Evolutionary conservation across 2,888 invertebrate species (phyloP), one percentile per base, ranked within the genome.

Genomic region (Lasioglossum vierecki): DNA sequence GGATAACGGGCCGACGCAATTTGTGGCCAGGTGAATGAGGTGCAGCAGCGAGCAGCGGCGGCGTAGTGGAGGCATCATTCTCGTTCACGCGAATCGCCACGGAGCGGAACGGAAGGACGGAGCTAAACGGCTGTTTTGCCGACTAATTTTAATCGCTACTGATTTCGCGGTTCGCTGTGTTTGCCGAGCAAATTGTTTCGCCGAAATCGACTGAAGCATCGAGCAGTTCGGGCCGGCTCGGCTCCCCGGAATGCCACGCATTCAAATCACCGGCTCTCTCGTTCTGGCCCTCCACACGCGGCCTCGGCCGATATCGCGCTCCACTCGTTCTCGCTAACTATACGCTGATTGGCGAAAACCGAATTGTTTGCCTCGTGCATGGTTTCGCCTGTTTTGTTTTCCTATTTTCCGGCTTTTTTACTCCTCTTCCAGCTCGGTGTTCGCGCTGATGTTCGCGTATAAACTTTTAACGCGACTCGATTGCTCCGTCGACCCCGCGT

Each of bases 111-210:
- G 68, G 41, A 66, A 53, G 70, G 11, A 63, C 60, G 35, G 30
- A 30, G 44, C 41, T 49, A 66, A 60, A 46, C 80, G 71, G 60
- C 44, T 68, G 63, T 82, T 81, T 74, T 63, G 35, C 13, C 30
- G 74, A 85, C 63, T 74, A 82, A 86, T 87, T 86, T 86, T 79
- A 84, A 86, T 83, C 76, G 57, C 57, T 39, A 15, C 83, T 72
- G 84, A 86, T 84, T 86, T 79, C 76, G 76, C 71, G 80, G 75
- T 53, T 72, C 60, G 57, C 70, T 76, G n/a, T 71, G 66, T 76
- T 79, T 73, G 76, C 53, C 41, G 63, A 70, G 41, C 77, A 70
- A 79, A 85, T 83, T 78, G 74, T 83, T 75, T 75, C 44, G n/a
- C n/a, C 44, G 70, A 63, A 83, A 85, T 76, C 74, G 76, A 41